phyloP scores from a whole-genome alignment of 1,140 invertebrate genomes.

The Plectus sambesii region DNA sequence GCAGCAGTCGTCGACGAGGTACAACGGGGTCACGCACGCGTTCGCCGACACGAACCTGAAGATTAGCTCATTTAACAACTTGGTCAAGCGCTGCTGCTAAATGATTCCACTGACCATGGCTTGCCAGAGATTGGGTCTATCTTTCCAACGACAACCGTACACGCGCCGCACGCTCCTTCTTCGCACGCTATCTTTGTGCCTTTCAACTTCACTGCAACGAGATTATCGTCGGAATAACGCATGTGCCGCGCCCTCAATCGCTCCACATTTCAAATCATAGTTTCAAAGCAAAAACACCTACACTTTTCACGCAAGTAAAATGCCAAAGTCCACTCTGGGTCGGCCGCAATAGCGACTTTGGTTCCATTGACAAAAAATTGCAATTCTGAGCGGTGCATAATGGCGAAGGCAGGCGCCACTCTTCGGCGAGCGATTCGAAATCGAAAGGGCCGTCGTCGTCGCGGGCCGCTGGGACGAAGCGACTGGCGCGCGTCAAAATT shows the following conservation, averaged over 20 bases:
- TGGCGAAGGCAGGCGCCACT: no score
- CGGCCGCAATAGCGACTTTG: slow-evolving; percentile 17
- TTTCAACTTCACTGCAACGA: slow-evolving; percentile 57
- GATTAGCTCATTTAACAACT: slow-evolving; percentile 51
- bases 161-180: slow-evolving; percentile 81
- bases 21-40: slow-evolving; percentile 54
- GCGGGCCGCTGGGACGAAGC: no score
- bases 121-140: no score
- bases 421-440: no score
- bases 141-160: slow-evolving; percentile 80
- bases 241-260: no score
- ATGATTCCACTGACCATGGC: slow-evolving; percentile 50
- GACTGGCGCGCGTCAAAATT: no score
- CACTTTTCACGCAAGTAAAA: slow-evolving; percentile 23
- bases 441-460: no score
- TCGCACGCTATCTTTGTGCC: slow-evolving; percentile 81
- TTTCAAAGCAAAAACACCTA: slow-evolving; percentile 10
- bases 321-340: slow-evolving; percentile 20
- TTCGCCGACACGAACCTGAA: slow-evolving; percentile 70
- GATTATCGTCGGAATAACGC: not conserved
- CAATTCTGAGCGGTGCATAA: no score
- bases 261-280: not conserved
- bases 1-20: slow-evolving; percentile 48
- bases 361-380: slow-evolving; percentile 22
- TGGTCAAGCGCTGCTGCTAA: slow-evolving; percentile 54